phyloP scores from a whole-genome alignment of 2,113 vertebrate genomes.

The Psophia crepitans region DNA sequence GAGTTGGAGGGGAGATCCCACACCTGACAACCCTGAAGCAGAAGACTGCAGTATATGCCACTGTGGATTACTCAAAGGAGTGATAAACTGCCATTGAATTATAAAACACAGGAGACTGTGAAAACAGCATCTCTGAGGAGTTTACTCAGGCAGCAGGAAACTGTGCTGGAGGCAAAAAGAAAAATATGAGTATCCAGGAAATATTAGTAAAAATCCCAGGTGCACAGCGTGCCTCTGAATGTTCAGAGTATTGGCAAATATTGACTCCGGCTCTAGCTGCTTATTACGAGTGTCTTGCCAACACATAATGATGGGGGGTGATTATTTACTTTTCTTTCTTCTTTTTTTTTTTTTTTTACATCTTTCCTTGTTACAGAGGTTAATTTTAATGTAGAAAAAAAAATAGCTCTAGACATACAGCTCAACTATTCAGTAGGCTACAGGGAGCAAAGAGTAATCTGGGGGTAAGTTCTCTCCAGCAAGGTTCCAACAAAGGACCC shows the following conservation, averaged over 20 bases:
- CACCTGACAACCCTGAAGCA: not conserved
- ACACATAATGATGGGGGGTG: constrained; percentile 27
- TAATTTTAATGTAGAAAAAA: constrained; percentile 4
- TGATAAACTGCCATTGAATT: constrained; percentile 33
- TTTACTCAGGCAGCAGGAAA: constrained; percentile 24
- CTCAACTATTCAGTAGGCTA: constrained; percentile 1
- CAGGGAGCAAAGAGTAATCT: constrained; percentile 8
- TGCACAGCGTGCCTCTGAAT: constrained; percentile 14
- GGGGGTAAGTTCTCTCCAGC: constrained; percentile 4
- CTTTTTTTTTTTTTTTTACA: not conserved
- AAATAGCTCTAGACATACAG: not conserved
- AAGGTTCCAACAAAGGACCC: not conserved
- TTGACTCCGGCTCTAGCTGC: constrained; percentile 28
- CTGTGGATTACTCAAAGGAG: not conserved
- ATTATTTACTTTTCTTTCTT: constrained; percentile 45
- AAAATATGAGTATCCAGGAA: constrained; percentile 49
- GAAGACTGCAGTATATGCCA: not conserved
- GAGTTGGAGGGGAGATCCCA: not conserved
- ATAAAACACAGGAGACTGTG: not conserved
- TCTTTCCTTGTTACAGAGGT: constrained; percentile 41
- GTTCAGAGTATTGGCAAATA: constrained; percentile 62
- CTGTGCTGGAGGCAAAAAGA: constrained; percentile 27
- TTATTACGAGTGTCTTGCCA: constrained; percentile 38
- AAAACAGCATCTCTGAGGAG: constrained; percentile 14
- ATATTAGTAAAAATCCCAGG: constrained; percentile 36